These are phyloP conservation scores for Neuroterus valhalla DNA, from an alignment of 1,140 invertebrate genomes.

Conservation along the genomic window DNA sequence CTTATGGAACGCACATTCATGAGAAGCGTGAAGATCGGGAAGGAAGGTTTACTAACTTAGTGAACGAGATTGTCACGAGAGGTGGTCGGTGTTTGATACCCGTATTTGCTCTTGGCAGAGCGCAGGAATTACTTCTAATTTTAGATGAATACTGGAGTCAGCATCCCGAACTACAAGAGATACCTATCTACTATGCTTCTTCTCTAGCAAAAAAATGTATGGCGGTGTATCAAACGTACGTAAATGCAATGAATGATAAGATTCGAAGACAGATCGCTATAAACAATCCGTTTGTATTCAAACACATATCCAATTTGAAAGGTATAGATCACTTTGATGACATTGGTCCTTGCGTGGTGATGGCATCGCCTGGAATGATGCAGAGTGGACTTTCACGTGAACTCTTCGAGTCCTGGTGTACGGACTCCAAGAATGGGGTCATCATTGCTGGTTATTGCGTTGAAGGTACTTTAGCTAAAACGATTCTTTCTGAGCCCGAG, in stretches of 20 bases:
- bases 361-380: constrained; percentile 99
- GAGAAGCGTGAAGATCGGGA: constrained; percentile 98
- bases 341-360: constrained; percentile 98
- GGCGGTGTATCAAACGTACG: constrained; percentile 99
- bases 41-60: constrained; percentile 93
- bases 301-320: constrained; percentile 99
- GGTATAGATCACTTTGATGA: constrained; percentile 99
- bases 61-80: constrained; percentile 96
- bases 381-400: constrained; percentile 98
- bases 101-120: constrained; percentile 97
- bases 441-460: constrained; percentile 99
- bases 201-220: constrained; percentile 99
- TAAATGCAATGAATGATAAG: constrained; percentile 99
- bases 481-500: constrained; percentile 97
- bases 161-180: constrained; percentile 98
- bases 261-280: constrained; percentile 97
- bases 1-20: constrained; percentile 99
- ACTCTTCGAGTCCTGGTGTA: constrained; percentile 99
- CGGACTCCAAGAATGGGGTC: constrained; percentile 97
- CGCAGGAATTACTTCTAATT: constrained; percentile 97
- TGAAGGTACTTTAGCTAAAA: constrained; percentile 98
- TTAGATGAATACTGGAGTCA: constrained; percentile 99
- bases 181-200: constrained; percentile 99
- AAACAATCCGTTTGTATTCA: constrained; percentile 99
- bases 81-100: constrained; percentile 98